phyloP scores from a whole-genome alignment of 2,888 invertebrate species.

The Oxyteleia sp. region DNA sequence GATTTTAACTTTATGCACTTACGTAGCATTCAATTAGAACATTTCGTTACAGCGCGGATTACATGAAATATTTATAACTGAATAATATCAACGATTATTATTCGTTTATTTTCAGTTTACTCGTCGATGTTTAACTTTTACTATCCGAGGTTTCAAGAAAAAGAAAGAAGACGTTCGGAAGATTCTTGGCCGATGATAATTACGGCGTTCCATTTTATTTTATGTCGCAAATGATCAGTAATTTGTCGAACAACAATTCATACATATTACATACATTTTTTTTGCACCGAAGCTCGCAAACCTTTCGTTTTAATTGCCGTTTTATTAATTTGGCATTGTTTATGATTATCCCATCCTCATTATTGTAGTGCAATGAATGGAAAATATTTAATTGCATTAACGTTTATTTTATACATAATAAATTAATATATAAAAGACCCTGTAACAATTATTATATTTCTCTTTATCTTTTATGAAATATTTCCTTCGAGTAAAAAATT shows the following conservation, averaged over 20 bases:
- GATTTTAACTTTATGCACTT: conserved; percentile 10
- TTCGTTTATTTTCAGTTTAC: conserved; percentile 12
- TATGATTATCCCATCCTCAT: conserved; percentile 34
- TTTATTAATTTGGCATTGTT: conserved; percentile 40
- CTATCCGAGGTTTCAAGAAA: neutral
- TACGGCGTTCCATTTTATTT: conserved; percentile 27
- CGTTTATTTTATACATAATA: conserved; percentile 25
- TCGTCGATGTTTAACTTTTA: conserved; percentile 9
- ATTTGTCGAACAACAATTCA: conserved; percentile 34
- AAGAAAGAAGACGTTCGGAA: conserved; percentile 5
- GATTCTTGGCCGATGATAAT: conserved; percentile 9
- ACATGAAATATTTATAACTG: conserved; percentile 14
- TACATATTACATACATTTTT: conserved; percentile 35
- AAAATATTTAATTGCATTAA: conserved; percentile 15
- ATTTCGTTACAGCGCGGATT: neutral
- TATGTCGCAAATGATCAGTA: conserved; percentile 18
- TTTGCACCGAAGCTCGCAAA: neutral
- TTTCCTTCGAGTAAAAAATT: neutral
- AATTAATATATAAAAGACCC: conserved; percentile 3
- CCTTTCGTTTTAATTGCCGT: conserved; percentile 18
- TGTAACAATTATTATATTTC: conserved; percentile 19
- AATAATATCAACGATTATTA: conserved; percentile 23
- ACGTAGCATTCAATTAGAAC: conserved; percentile 29
- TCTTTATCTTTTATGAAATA: neutral
- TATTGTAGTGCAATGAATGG: conserved; percentile 3